Evolutionary conservation across 2,797 vertebrate genomes (phyloP).

Genomic region (Tokudaia muenninki): DNA sequence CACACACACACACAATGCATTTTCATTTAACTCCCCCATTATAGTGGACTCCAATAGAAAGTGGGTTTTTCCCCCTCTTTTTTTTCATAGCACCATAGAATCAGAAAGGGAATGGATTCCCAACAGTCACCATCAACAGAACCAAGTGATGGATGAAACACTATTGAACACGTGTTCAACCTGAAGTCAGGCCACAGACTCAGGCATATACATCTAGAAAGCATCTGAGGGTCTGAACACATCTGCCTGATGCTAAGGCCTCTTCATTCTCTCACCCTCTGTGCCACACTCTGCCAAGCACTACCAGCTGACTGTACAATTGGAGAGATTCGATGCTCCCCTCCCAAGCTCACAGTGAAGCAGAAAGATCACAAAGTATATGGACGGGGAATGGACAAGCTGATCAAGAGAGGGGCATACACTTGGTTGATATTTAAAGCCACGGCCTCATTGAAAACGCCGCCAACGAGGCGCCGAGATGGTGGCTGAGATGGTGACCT

Average conservation of each 20-base stretch:
- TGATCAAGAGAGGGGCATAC: neutral
- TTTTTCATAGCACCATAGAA: neutral
- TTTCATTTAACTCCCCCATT: neutral
- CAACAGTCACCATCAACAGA: neutral
- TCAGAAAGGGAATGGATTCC: neutral
- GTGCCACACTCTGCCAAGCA: neutral
- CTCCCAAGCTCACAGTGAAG: neutral
- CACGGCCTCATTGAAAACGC: constrained; percentile 5
- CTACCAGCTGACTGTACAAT: neutral
- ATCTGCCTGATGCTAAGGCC: neutral
- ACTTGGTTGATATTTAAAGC: neutral
- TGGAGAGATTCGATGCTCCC: neutral
- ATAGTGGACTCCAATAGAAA: neutral
- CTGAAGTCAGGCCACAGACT: neutral
- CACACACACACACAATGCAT: neutral
- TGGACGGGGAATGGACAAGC: neutral
- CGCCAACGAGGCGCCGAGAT: neutral
- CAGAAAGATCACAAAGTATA: neutral
- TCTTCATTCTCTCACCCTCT: neutral
- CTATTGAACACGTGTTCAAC: neutral
- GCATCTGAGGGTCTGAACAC: neutral
- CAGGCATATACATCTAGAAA: neutral
- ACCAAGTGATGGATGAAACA: neutral
- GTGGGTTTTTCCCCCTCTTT: neutral
- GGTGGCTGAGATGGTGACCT: neutral